A percentile compares a stretch with the other conserved stretches of the same genome.
Conservation (phyloP, 1,140 invertebrate genomes). For the Ostrea edulis region DNA sequence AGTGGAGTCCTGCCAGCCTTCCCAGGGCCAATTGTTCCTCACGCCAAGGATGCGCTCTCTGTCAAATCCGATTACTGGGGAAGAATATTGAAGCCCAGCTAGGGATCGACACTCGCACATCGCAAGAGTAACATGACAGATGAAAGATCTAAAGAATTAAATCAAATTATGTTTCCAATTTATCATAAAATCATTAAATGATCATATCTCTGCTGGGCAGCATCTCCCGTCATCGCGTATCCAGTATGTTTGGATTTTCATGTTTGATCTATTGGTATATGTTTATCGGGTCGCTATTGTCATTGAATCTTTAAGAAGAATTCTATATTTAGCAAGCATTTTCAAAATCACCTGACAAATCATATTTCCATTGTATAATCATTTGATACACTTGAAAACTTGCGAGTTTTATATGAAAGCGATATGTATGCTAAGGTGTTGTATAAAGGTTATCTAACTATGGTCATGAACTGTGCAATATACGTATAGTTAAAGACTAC, state of each 20-base stretch:
- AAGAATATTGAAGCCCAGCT: conserved; percentile 14
- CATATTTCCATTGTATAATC: too few species aligned
- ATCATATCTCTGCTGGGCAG: neutral
- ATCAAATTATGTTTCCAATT: conserved; percentile 4
- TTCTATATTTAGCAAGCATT: too few species aligned
- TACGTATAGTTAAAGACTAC: too few species aligned
- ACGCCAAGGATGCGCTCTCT: conserved; percentile 13
- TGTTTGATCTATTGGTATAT: neutral
- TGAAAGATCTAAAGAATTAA: conserved; percentile 38
- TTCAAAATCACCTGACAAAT: too few species aligned
- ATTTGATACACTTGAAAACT: too few species aligned
- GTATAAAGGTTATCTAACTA: too few species aligned
- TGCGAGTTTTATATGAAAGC: too few species aligned
- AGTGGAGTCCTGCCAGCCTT: neutral
- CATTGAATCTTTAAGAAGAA: too few species aligned
- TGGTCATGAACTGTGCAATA: too few species aligned
- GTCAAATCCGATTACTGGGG: conserved; percentile 15
- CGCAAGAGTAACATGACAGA: conserved; percentile 5
- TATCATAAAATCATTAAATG: conserved; percentile 18
- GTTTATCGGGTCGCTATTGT: too few species aligned
- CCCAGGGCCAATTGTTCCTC: conserved; percentile 11
- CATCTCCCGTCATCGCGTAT: neutral
- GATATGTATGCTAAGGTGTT: too few species aligned
- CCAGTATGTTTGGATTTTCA: neutral
- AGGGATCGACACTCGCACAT: conserved; percentile 4